A percentile compares a stretch with the other conserved stretches of the same genome.
phyloP scores from a whole-genome alignment of 2,113 vertebrate species.

The Gulo gulo region DNA sequence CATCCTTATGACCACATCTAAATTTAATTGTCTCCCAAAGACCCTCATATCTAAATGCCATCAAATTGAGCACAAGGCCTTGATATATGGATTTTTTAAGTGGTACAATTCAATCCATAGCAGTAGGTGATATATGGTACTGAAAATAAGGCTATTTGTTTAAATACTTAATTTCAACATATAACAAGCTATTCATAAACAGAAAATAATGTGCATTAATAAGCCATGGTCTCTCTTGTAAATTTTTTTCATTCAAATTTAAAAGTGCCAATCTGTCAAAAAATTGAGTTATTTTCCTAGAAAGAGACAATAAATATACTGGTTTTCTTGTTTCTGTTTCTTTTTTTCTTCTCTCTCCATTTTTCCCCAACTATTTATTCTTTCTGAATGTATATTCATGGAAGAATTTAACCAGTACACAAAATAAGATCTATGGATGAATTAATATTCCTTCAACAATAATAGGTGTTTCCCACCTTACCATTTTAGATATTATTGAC shows the following conservation, averaged over 20 bases:
- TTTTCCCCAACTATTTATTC: not conserved
- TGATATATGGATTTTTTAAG: not conserved
- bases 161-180: constrained; percentile 50
- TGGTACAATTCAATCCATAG: not conserved
- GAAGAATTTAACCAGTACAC: not conserved
- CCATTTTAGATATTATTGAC: constrained; percentile 21
- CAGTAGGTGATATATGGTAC: not conserved
- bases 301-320: not conserved
- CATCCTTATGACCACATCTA: not conserved
- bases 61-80: not conserved
- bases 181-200: constrained; percentile 28
- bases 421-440: not conserved
- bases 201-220: not conserved
- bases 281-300: not conserved
- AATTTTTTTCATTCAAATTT: constrained; percentile 16
- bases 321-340: not conserved
- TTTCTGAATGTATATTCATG: constrained; percentile 2
- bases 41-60: not conserved
- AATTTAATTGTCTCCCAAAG: not conserved
- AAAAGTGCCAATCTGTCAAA: not conserved
- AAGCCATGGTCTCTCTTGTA: not conserved
- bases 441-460: constrained; percentile 32
- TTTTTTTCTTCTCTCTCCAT: not conserved
- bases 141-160: not conserved
- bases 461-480: not conserved